Percentiles rank a stretch among this genome's conserved stretches.
These are phyloP conservation scores for Mormoops blainvillei DNA, from an alignment of 2,113 vertebrate genomes.

Conservation along the genomic window DNA sequence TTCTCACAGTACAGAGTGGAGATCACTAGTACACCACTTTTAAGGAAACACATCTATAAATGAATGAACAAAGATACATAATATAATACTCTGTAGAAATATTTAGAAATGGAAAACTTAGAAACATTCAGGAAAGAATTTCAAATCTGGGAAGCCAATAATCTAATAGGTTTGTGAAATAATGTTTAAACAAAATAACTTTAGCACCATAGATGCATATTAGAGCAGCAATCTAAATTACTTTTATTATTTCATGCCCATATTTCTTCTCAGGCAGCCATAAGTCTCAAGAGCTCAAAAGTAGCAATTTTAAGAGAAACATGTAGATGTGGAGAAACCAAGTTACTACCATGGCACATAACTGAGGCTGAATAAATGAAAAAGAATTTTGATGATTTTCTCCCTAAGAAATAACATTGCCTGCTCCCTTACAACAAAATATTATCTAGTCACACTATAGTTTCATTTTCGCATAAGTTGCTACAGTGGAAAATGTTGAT, in stretches of 20 bases:
- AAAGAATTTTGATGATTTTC: neutral
- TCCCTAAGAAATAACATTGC: neutral
- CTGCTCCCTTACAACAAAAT: neutral
- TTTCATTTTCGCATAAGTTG: neutral
- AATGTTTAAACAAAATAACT: conserved; percentile 40
- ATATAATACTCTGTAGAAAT: conserved; percentile 38
- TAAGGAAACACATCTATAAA: conserved; percentile 44
- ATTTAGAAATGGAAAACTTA: conserved; percentile 46
- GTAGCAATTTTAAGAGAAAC: conserved; percentile 22
- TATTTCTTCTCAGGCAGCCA: neutral
- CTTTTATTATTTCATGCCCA: conserved; percentile 22
- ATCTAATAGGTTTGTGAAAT: conserved; percentile 44
- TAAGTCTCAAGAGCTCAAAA: conserved; percentile 5
- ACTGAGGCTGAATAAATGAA: conserved; percentile 10
- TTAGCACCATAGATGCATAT: neutral
- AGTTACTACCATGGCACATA: neutral
- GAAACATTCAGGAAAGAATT: conserved; percentile 1
- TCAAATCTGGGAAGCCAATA: conserved; percentile 29
- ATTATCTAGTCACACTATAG: neutral
- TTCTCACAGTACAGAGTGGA: neutral
- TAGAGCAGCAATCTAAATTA: neutral
- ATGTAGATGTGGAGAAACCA: neutral
- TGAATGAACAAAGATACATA: conserved; percentile 44
- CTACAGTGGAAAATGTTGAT: neutral
- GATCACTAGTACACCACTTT: conserved; percentile 38